Evolutionary conservation across 1,140 invertebrate species (phyloP), one percentile per base, ranked within the genome.

Genomic region (Aricia agestis): DNA sequence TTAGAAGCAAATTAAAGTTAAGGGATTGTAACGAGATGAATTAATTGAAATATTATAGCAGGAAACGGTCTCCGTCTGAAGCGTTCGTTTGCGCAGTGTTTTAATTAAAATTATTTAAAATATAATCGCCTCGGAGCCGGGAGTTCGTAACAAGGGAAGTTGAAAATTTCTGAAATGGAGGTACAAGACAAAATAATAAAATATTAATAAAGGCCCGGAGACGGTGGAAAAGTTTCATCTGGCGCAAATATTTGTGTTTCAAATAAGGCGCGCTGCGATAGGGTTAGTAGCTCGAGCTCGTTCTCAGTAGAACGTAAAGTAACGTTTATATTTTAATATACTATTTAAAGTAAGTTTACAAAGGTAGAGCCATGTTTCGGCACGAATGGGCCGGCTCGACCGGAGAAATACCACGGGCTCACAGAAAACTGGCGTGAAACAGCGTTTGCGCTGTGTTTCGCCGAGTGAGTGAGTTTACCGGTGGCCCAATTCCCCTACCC

Each of bases 91-190:
- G 76, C 81, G 85, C 86, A 89, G 83, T 82, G 83, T 90, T 91
- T 91, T 91, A 91, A 91, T 90, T 91, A 91, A 91, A 91, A 89
- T 87, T 83, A 91, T 91, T 89, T 91, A 85, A 90, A 91, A 91
- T 88, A 91, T 91, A 91, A 91, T 91, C 89, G 89, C 87, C 90
- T 89, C 89, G 90, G 80, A 86, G 79, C 79, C 70, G 76, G 76
- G 82, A 85, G 80, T 87, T 82, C 73, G 79, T 87, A 90, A 87
- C 85, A 85, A 87, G 89, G 85, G 86, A 89, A 90, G 89, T 91
- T 91, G 80, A 71, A 79, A 89, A 78, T 84, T 87, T 86, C 76
- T 82, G 86, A 82, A 87, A 88, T 78, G 81, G 81, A 82, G 84
- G 80, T 84, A 87, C 84, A 88, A 91, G 86, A 91, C 89, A 91